phyloP scores from a whole-genome alignment of 2,113 vertebrate species.

The Caretta caretta region DNA sequence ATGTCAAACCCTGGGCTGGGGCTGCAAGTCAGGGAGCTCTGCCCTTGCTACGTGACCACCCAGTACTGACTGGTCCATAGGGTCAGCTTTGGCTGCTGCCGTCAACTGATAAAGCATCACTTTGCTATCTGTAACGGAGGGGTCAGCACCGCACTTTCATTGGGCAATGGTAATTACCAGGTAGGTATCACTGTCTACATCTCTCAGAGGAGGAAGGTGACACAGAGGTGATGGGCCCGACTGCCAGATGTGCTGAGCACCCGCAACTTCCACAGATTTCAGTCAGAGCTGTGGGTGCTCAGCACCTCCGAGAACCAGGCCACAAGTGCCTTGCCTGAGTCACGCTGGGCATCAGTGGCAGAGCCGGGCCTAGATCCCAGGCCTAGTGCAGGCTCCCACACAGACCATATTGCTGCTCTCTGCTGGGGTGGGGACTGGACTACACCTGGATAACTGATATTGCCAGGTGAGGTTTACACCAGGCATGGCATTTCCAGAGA shows the following conservation, averaged over 20 bases:
- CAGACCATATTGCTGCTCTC: neutral
- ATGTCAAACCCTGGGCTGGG: neutral
- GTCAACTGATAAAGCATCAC: neutral
- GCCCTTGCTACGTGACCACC: neutral
- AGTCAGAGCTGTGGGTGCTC: neutral
- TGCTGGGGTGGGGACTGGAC: neutral
- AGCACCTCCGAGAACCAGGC: neutral
- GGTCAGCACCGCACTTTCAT: neutral
- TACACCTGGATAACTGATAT: neutral
- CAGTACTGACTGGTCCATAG: fast-evolving
- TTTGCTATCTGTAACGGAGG: neutral
- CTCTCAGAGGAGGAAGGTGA: neutral
- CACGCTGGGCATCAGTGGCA: neutral
- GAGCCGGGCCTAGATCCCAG: neutral
- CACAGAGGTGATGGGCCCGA: neutral
- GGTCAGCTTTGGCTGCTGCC: neutral
- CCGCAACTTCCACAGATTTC: neutral
- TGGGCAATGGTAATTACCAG: neutral
- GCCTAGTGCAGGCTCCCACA: neutral
- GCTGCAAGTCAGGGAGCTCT: neutral
- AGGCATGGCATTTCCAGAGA: neutral
- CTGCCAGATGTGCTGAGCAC: neutral
- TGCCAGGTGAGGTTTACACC: neutral
- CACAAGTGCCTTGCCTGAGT: neutral
- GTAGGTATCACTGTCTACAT: neutral